A percentile compares a stretch with the other conserved stretches of the same genome.
These are phyloP conservation scores for Cyanoliseus patagonus DNA, from an alignment of 2,113 vertebrate species.

Conservation along the genomic window DNA sequence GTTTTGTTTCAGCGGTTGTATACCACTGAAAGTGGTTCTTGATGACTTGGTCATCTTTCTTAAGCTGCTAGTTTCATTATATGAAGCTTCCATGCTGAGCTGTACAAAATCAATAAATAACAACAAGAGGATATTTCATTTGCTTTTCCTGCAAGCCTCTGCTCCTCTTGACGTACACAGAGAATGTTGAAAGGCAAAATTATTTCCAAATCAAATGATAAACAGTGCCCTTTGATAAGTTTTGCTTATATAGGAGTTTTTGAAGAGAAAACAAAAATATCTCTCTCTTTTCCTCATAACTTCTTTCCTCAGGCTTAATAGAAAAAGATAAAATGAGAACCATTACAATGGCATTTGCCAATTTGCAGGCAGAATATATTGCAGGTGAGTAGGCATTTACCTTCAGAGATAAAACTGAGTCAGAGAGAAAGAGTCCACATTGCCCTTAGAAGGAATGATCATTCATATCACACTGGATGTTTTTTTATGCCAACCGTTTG, in stretches of 20 bases:
- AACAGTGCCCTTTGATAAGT: background rate
- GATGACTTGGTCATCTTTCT: background rate
- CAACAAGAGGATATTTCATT: background rate
- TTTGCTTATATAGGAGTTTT: background rate
- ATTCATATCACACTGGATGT: background rate
- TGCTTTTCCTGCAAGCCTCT: background rate
- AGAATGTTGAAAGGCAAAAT: constrained; percentile 12
- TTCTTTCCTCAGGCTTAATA: constrained; percentile 42
- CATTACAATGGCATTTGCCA: constrained; percentile 36
- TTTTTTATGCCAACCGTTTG: background rate
- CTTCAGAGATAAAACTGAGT: constrained; percentile 43
- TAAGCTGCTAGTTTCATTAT: background rate
- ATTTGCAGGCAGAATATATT: constrained; percentile 37
- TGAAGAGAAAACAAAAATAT: background rate
- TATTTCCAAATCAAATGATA: constrained; percentile 47
- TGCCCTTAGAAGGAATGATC: constrained; percentile 36
- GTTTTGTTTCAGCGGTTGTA: background rate
- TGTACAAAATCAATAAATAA: constrained; percentile 30
- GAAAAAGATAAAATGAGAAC: constrained; percentile 44
- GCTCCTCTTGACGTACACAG: background rate
- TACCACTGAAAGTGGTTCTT: background rate
- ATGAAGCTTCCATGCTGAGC: background rate
- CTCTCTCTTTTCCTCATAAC: background rate
- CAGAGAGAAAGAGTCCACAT: background rate
- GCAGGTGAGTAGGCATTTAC: constrained; percentile 37